phyloP scores from a whole-genome alignment of 2,888 invertebrate species.

The Parnassius orleans region DNA sequence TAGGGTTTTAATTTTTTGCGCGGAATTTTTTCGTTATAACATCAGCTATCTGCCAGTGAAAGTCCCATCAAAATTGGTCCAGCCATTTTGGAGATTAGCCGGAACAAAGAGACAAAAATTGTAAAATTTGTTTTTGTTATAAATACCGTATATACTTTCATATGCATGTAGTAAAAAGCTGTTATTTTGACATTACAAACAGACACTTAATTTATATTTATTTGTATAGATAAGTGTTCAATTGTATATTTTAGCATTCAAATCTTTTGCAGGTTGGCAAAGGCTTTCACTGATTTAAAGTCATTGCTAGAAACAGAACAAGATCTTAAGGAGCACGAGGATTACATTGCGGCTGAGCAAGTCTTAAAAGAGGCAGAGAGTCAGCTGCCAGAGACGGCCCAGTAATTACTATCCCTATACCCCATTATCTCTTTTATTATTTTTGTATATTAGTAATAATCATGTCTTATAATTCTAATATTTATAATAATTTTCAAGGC shows the following conservation, averaged over 20 bases:
- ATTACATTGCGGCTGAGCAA: conserved; percentile 85
- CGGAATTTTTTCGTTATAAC: too few relatives aligned
- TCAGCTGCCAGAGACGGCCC: conserved; percentile 72
- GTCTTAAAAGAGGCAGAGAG: conserved; percentile 84
- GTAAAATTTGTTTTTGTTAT: too few relatives aligned
- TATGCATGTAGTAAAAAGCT: too few relatives aligned
- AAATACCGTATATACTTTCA: too few relatives aligned
- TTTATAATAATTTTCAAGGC: conserved; percentile 58
- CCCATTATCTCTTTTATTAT: conserved; percentile 31
- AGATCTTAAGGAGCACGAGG: conserved; percentile 88
- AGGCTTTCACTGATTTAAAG: conserved; percentile 89
- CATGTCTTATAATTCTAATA: conserved; percentile 62
- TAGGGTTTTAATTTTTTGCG: too few relatives aligned
- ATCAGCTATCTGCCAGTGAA: too few relatives aligned
- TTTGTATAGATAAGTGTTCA: too few relatives aligned
- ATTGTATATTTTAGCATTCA: neutral
- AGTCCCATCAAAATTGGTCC: too few relatives aligned
- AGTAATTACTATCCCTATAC: conserved; percentile 27
- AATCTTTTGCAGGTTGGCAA: conserved; percentile 76
- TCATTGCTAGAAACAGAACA: conserved; percentile 86
- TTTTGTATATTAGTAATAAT: conserved; percentile 51
- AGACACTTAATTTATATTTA: too few relatives aligned
- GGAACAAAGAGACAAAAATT: too few relatives aligned
- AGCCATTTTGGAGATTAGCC: too few relatives aligned
- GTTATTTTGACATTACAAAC: too few relatives aligned